Conservation (phyloP, 2,113 vertebrate genomes). For the Sinocyclocheilus anshuiensis region DNA sequence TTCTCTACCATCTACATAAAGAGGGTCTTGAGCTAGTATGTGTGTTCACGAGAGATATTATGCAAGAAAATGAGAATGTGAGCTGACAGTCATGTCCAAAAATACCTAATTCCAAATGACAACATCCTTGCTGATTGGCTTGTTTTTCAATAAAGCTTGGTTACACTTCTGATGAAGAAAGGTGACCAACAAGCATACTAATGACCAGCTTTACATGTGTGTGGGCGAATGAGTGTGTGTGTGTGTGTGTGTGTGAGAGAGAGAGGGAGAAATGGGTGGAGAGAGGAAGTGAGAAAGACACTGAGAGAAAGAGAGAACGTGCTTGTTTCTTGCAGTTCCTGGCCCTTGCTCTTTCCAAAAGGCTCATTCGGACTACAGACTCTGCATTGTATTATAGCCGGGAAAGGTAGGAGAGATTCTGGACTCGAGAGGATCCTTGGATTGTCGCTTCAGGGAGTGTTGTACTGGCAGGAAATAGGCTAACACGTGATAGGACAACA, state of each 20-base stretch:
- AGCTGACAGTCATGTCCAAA: conserved; percentile 9
- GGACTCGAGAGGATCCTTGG: conserved; percentile 18
- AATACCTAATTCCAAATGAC: conserved; percentile 30
- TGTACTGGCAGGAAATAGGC: conserved; percentile 16
- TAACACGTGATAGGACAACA: background rate
- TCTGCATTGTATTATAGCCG: background rate
- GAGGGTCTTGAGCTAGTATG: background rate
- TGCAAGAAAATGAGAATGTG: background rate
- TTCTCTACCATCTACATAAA: background rate
- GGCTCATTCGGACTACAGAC: conserved; percentile 28
- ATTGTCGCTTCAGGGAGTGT: conserved; percentile 17
- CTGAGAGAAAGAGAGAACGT: conserved; percentile 24
- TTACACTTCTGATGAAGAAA: conserved; percentile 34
- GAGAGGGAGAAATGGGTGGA: conserved; percentile 14
- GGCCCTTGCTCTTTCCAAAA: conserved; percentile 7
- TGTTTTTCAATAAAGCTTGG: conserved; percentile 26
- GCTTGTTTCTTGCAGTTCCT: background rate
- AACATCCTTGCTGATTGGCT: conserved; percentile 21
- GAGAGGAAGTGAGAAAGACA: conserved; percentile 22
- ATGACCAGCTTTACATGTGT: conserved; percentile 29
- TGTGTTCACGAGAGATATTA: background rate
- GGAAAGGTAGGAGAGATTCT: background rate
- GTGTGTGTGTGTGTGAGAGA: background rate
- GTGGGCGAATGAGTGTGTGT: conserved; percentile 21
- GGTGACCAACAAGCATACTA: conserved; percentile 30